Conservation (phyloP, 2,888 invertebrate genomes). For the Yponomeuta evonymella region DNA sequence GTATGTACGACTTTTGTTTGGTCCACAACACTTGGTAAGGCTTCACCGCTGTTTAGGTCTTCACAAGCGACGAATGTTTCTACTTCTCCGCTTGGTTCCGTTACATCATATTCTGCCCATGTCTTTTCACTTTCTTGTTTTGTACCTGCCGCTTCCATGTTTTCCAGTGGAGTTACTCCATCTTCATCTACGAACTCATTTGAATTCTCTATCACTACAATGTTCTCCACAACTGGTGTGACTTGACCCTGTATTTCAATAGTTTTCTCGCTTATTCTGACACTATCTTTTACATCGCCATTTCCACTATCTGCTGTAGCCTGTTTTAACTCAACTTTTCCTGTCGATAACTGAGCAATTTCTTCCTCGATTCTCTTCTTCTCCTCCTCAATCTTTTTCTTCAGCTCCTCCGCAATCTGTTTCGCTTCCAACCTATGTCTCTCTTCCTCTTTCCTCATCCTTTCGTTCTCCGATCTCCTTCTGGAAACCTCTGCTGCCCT, state of each 20-base stretch:
- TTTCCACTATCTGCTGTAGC: background rate
- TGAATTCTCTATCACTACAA: no score
- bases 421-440: conserved; percentile 1
- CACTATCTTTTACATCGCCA: background rate
- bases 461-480: background rate
- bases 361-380: conserved; percentile 9
- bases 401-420: conserved; percentile 11
- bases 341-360: background rate
- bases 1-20: background rate
- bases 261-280: no score
- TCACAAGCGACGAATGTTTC: no score
- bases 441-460: conserved; percentile 2
- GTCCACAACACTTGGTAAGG: background rate
- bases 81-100: no score
- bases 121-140: no score
- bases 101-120: no score
- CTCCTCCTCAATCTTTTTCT: conserved; percentile 10
- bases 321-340: background rate
- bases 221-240: no score
- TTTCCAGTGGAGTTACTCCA: no score
- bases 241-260: no score
- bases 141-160: no score
- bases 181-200: no score
- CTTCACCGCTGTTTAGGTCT: no score
- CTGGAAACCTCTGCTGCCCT: background rate